Percentiles rank a stretch among this genome's conserved stretches.
Conservation (phyloP, 2,797 vertebrate genomes). For the Ctenochaetus hawaiiensis region DNA sequence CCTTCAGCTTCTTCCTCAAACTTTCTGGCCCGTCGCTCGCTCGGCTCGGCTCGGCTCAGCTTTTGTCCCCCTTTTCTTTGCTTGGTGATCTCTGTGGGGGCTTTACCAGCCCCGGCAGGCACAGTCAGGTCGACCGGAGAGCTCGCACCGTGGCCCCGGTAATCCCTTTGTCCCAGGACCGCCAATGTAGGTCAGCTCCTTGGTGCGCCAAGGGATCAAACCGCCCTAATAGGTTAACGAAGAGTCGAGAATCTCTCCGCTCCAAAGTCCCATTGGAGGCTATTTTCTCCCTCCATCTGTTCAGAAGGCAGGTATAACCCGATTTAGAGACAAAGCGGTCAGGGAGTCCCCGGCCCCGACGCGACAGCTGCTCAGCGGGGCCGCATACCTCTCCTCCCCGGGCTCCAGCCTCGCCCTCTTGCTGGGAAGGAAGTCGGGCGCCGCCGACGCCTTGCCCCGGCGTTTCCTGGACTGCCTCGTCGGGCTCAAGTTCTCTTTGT, state of each 20-base stretch:
- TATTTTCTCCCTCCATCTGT: slow-evolving; percentile 38
- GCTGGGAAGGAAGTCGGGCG: slow-evolving; percentile 88
- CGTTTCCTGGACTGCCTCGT: slow-evolving; percentile 85
- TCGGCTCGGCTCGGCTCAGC: not conserved
- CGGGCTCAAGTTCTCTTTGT: slow-evolving; percentile 77
- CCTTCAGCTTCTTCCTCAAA: slow-evolving; percentile 60
- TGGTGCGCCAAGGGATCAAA: slow-evolving; percentile 48
- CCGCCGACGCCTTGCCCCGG: slow-evolving; percentile 81
- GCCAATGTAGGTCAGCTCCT: slow-evolving; percentile 68
- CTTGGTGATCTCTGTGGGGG: slow-evolving; percentile 19
- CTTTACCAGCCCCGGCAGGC: slow-evolving; percentile 30
- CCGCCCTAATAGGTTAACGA: slow-evolving; percentile 32
- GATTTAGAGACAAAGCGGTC: slow-evolving; percentile 68
- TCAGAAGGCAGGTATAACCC: slow-evolving; percentile 83
- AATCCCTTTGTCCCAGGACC: slow-evolving; percentile 58
- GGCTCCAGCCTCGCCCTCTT: slow-evolving; percentile 90
- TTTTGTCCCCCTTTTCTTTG: not conserved
- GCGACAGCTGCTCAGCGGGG: slow-evolving; percentile 70
- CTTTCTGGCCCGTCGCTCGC: slow-evolving; percentile 37
- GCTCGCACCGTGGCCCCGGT: slow-evolving; percentile 50
- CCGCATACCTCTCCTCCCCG: slow-evolving; percentile 78
- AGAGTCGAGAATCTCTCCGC: slow-evolving; percentile 54
- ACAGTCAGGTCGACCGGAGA: slow-evolving; percentile 35
- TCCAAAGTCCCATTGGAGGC: slow-evolving; percentile 62
- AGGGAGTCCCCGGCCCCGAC: slow-evolving; percentile 62